Base-by-base conservation (phyloP, 1,140 invertebrate species). In the Sminthurinus signatus region DNA sequence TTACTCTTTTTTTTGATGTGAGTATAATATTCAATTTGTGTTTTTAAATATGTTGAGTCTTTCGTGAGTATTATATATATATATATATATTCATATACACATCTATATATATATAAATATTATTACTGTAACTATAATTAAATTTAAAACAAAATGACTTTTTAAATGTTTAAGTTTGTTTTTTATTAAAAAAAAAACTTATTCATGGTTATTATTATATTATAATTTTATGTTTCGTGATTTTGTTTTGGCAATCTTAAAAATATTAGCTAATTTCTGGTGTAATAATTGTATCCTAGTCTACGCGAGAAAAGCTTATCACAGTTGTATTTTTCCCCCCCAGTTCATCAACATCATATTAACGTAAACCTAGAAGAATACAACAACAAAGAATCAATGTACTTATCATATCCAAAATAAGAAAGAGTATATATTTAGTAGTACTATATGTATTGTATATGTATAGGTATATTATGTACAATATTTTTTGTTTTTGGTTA, bases 231-330 rank as follows among this genome's bases (percentile, higher is more conserved):
- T 10, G 10, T 42, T 10, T 12, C 10, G 10, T 42, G 10, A 10
- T 42, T 42, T 42, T n/a, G 39, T 42, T 52, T 62, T 67, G 65
- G 65, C 65, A 67, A 67, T 67, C 65, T 55, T 50, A 23, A 42
- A 60, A 56, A 52, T 51, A 56, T 61, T 66, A 28, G 51, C 25
- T 57, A 54, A 54, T 62, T 44, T 67, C 50, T 67, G 60, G 65
- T 67, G 65, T 67, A 67, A 67, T 67, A 67, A n/a, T 67, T 67
- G 39, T 54, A 62, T 56, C 60, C 60, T 62, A 67, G 65, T 67
- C 65, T 62, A 42, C 52, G 60, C 48, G 44, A 39, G 60, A 63
- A 62, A 65, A 65, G 43, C 46, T 62, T 44, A 62, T 52, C 21
- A 61, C 56, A 15, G 42, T 32, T 42, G 5, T 23, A n/a, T 10